phyloP scores from a whole-genome alignment of 2,113 vertebrate species.

The Lasiurus borealis region DNA sequence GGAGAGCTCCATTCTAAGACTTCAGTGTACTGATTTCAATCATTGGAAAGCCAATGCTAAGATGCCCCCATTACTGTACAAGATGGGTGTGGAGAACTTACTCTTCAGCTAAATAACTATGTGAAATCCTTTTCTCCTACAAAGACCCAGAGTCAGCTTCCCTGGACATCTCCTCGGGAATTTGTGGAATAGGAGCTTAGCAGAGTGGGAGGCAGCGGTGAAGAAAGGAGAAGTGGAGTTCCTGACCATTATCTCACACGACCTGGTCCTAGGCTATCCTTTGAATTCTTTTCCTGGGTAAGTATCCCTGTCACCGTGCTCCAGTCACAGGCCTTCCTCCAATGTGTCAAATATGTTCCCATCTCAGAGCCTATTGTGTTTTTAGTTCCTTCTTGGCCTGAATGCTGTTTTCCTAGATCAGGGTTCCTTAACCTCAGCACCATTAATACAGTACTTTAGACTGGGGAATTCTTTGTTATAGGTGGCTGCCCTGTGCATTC shows the following conservation, averaged over 20 bases:
- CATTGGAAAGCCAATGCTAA: not conserved
- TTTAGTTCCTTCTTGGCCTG: not conserved
- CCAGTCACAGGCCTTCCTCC: not conserved
- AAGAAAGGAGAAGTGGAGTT: not conserved
- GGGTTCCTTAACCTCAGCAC: not conserved
- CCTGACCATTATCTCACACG: not conserved
- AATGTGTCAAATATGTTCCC: not conserved
- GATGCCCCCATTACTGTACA: not conserved
- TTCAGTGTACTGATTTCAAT: not conserved
- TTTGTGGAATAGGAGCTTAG: not conserved
- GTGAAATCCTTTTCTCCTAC: not conserved
- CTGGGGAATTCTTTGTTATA: not conserved
- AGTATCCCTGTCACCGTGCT: not conserved
- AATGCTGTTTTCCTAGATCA: not conserved
- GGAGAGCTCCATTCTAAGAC: not conserved
- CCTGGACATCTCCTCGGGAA: not conserved
- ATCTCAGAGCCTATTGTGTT: not conserved
- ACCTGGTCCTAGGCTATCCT: not conserved
- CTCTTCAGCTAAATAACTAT: not conserved
- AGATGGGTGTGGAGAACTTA: not conserved
- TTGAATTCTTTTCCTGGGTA: not conserved
- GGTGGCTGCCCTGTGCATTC: not conserved
- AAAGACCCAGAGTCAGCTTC: not conserved
- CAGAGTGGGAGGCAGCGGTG: not conserved
- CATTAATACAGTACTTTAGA: not conserved